Evolutionary conservation across 2,113 vertebrate species (phyloP), one percentile per base, ranked within the genome.

Genomic region (Urocynchramus pylzowi): DNA sequence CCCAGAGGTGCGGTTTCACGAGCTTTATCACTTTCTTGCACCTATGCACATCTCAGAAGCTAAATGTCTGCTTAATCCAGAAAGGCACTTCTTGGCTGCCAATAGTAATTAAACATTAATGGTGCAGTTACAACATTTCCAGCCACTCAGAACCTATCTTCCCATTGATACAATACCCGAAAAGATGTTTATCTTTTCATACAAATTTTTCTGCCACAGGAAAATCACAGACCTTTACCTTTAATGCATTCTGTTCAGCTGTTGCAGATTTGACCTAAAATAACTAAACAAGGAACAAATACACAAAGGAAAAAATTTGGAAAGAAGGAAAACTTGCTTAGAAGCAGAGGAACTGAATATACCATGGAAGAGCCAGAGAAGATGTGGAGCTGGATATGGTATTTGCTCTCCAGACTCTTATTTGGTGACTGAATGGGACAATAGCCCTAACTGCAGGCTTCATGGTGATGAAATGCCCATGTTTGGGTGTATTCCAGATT

Each of bases 1-100:
- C 88, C 93, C 94, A 65, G 65, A 71, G 75, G 88, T 88, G 73
- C 3, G 42, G 69, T 94, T 97, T 92, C 89, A 91, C 35, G 35
- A 92, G 74, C 83, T 90, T 96, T 92, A 96, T 95, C 67, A 84
- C 75, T 93, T 93, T 74, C 59, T 89, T 82, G 87, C 95, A 96
- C 93, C 90, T 89, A 96, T 96, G 86, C 65, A 78, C 57, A 84
- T 81, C 81, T 91, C 93, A 16, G 27, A 47, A 97, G 90, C 73
- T 80, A 64, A 56, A 42, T 65, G 54, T 84, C 92, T 87, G 65
- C 76, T 87, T 95, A 90, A 88, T 37, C 70, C 79, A 76, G 80
- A 96, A 95, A 93, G 33, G 39, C 56, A 42, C 60, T 95, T 90
- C 87, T 85, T 81, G 69, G 71, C 87, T 84, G 83, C 84, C 88